A percentile compares a stretch with the other conserved stretches of the same genome.
Evolutionary conservation across 2,797 vertebrate genomes (phyloP).

Genomic region (Tamandua tetradactyla): DNA sequence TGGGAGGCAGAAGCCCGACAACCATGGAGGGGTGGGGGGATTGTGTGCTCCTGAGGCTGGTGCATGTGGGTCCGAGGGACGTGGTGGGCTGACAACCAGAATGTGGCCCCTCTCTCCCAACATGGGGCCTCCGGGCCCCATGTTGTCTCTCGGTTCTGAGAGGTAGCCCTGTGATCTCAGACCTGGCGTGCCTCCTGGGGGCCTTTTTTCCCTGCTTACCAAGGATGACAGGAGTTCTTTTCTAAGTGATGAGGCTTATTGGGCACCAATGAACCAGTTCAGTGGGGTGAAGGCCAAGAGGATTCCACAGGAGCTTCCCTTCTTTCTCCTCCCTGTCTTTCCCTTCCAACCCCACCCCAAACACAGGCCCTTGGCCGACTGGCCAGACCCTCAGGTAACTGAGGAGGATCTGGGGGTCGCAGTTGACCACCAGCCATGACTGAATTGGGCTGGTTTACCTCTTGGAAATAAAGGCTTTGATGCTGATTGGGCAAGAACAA

Average conservation of each 20-base stretch:
- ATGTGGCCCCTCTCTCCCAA: not conserved
- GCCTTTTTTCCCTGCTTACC: not conserved
- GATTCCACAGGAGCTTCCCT: accelerated
- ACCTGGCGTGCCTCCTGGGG: not conserved
- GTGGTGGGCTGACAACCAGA: accelerated
- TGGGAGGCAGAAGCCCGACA: not conserved
- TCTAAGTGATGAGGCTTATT: not conserved
- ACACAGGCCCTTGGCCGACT: not conserved
- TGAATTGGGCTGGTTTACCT: no score
- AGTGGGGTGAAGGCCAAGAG: not conserved
- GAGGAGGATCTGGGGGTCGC: not conserved
- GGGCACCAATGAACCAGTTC: not conserved
- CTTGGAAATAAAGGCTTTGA: not conserved
- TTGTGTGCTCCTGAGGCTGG: accelerated
- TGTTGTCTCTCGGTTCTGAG: not conserved
- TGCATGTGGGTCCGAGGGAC: not conserved
- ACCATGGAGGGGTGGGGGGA: no score
- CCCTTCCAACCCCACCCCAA: not conserved
- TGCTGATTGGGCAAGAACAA: accelerated
- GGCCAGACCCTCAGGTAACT: not conserved
- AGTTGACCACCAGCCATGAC: not conserved
- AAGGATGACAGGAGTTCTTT: accelerated
- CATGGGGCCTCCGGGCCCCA: not conserved
- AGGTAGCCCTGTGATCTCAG: accelerated
- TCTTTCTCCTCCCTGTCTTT: not conserved